Evolutionary conservation across 2,113 vertebrate genomes (phyloP), one percentile per base, ranked within the genome.

Genomic region (Callochromis pleurospilus): DNA sequence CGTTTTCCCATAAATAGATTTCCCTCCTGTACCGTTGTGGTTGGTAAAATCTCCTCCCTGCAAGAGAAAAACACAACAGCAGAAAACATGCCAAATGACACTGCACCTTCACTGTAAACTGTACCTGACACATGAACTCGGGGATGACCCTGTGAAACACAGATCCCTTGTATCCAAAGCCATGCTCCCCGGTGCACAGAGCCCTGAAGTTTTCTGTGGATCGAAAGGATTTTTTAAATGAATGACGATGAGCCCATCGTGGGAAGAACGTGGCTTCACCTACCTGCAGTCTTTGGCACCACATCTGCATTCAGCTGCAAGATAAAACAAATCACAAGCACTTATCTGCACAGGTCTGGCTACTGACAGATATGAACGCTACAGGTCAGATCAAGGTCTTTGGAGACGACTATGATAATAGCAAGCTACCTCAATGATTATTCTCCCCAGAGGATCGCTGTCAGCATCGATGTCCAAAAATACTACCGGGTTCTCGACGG

Each of bases 121-220:
- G 83, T 94, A 99, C 98, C 98, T 99, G 98, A 93, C 99, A 99
- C 98, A 99, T 99, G 92, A 99, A 99, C 11, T 97, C 96, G 4
- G 98, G 98, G 88, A 99, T 97, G 85, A 99, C 95, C 90, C 99
- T 96, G 93, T 99, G 98, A 90, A 99, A 99, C 36, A 97, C 97
- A 6, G 97, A 98, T n/a, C 98, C 98, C 92, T 98, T 99, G 93
- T 97, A 99, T 1, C 98, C 98, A 58, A 98, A 99, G 38, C 98
- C 98, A 86, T 97, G 96, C 84, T 99, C 97, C 36, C 98, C 98
- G 1, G 98, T 98, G 91, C 99, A 99, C 51, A 99, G 94, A 0
- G 97, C 97, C 94, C 97, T 92, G 38, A 99, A 99, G 94, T 99
- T 99, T 91, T 98, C 99, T 99, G 94, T 80, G 11, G 68, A 53